phyloP scores from a whole-genome alignment of 2,113 vertebrate genomes.

The Sminthopsis crassicaudata region DNA sequence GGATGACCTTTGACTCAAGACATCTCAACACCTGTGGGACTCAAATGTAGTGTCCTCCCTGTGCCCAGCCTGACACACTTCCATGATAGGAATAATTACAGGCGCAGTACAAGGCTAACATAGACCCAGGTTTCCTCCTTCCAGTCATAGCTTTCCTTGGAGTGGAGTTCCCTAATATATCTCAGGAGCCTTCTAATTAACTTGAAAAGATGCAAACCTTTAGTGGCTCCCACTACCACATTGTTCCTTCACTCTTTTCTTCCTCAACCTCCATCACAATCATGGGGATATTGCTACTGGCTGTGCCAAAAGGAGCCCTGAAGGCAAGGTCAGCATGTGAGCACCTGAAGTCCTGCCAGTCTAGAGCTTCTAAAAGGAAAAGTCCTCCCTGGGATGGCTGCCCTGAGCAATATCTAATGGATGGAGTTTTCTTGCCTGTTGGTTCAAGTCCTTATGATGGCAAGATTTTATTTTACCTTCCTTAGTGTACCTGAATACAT shows the following conservation, averaged over 20 bases:
- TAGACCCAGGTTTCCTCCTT: neutral
- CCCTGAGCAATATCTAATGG: slow-evolving; percentile 92
- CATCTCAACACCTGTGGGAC: neutral
- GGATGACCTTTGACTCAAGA: neutral
- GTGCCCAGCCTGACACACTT: neutral
- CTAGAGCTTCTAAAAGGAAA: slow-evolving; percentile 93
- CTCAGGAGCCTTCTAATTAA: neutral
- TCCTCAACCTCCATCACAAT: slow-evolving; percentile 92
- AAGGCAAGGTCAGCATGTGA: slow-evolving; percentile 96
- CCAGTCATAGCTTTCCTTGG: neutral
- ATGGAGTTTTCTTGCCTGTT: slow-evolving; percentile 54
- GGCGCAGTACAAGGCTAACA: neutral
- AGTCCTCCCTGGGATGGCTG: slow-evolving; percentile 89
- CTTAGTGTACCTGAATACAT: slow-evolving; percentile 49
- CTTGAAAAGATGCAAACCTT: neutral
- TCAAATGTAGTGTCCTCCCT: neutral
- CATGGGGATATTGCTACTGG: slow-evolving; percentile 80
- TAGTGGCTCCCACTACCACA: neutral
- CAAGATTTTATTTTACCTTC: slow-evolving; percentile 54
- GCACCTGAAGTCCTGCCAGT: slow-evolving; percentile 94
- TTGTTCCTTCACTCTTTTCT: neutral
- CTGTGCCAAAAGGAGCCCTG: slow-evolving; percentile 92
- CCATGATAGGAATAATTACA: neutral
- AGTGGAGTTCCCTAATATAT: neutral
- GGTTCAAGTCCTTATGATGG: slow-evolving; percentile 65